Conservation (phyloP, 2,888 invertebrate species). For the Bhutanitis thaidina region DNA sequence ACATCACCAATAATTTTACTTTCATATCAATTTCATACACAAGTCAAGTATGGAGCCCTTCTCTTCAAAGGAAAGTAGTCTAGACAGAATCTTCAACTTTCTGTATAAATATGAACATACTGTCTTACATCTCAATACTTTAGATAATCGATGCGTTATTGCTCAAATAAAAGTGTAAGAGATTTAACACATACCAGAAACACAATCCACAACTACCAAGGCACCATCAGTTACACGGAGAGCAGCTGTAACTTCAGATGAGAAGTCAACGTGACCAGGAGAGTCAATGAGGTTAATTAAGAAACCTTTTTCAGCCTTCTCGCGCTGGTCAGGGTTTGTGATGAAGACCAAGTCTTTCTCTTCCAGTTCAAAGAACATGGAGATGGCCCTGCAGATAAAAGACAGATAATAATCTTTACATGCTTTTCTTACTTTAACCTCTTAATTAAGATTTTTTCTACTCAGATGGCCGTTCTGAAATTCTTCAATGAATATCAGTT, state of each 20-base stretch:
- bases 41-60: no score
- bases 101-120: no score
- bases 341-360: slow-evolving; percentile 97
- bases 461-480: slow-evolving; percentile 81
- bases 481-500: slow-evolving; percentile 66
- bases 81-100: no score
- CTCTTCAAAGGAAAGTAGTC: no score
- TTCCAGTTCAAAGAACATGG: slow-evolving; percentile 98
- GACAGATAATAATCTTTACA: background rate
- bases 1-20: no score
- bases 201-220: slow-evolving; percentile 99
- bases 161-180: no score
- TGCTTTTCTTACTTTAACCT: background rate
- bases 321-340: slow-evolving; percentile 93
- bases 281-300: slow-evolving; percentile 99
- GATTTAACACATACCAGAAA: slow-evolving; percentile 87
- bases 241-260: slow-evolving; percentile 99
- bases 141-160: no score
- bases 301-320: slow-evolving; percentile 95
- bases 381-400: slow-evolving; percentile 90
- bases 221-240: slow-evolving; percentile 99
- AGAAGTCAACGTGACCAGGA: slow-evolving; percentile 99
- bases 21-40: no score
- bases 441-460: background rate
- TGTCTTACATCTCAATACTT: no score